Base-by-base conservation (phyloP, 2,113 vertebrate species). In the Felis catus region DNA sequence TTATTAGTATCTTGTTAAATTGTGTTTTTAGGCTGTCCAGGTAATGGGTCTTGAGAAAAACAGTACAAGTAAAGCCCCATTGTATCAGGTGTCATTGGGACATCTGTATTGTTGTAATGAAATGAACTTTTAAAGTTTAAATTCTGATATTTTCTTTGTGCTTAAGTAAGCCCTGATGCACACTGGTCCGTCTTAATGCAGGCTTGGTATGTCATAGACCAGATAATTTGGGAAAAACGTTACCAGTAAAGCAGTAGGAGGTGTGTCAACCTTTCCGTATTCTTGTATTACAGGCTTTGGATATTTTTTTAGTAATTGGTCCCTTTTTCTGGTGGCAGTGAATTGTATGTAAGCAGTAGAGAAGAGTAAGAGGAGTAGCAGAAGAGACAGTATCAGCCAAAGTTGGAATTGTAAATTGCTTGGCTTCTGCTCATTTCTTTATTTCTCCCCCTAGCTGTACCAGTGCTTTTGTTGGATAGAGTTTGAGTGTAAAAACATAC, bases 41-140 rank as follows among this genome's bases (percentile, higher is more conserved):
- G 16, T 94, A 84, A 51, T 91, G 23, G 41, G 23, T 86, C 41
- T 78, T 83, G 33, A 65, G 63, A 84, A 36, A 73, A 91, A n/a
- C 15, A 63, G 27, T 87, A 27, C 25, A 85, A 31, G 27, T 51
- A n/a, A 82, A 68, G 12, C 39, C 55, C 65, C 9, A 27, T 39
- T 82, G 15, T 86, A 27, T 58, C 41, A 39, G 45, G 4, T 93
- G 33, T 91, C 53, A 31, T 63, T 89, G 73, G 51, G 45, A 55
- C 36, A 81, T 82, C 27, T 16, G 18, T 74, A 19, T 63, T 83
- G 25, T 86, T 95, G 21, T 78, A 66, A 93, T 79, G 27, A 92
- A 93, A 71, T 90, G 39, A 96, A 80, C 71, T 89, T 87, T 45
- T 48, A 41, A 93, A 97, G 55, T 58, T 88, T 39, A 51, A 96